Evolutionary conservation across 2,888 invertebrate genomes (phyloP), one percentile per base, ranked within the genome.

Genomic region (Synanthedon myopaeformis): DNA sequence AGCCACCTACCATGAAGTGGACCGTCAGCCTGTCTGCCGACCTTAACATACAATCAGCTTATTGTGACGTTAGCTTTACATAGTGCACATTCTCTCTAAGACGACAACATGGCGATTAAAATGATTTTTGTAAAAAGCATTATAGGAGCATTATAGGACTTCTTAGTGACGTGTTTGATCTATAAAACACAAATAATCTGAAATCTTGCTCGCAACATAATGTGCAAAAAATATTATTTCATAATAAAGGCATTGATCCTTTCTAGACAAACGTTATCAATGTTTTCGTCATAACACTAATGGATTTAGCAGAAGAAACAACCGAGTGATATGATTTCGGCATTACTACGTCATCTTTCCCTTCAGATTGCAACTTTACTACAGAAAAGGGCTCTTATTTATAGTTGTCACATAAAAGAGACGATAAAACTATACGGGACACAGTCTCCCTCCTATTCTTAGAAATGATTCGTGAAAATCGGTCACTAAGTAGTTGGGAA

Each of bases 301-400:
- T 79, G 76, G 76, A 71, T 71, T 76, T 72, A 64, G 61, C 61
- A 56, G 59, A 62, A 74, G 72, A 70, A 73, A 74, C 70, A 65
- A 66, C 68, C 62, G 62, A 65, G 67, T 65, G 69, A 69, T 70
- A 71, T 66, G 66, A 68, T 64, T 66, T 64, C 56, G 62, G 61
- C 64, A 60, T 69, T 61, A 69, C 64, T 59, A 62, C 63, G 63
- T 64, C 64, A 66, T 64, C 61, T 63, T 59, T 57, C 56, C 57
- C 54, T 61, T 14, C n/a, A 49, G 63, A 69, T 72, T 70, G 67
- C 64, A 69, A 67, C 19, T 51, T 72, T 66, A 66, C 65, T 64
- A 63, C 57, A 59, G 54, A 61, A 64, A 56, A 53, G 57, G 61
- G 56, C 57, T 61, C 58, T 62, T 60, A 65, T 72, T 73, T 74